phyloP scores from a whole-genome alignment of 2,888 invertebrate species.

The Onthophagus sagittarius region DNA sequence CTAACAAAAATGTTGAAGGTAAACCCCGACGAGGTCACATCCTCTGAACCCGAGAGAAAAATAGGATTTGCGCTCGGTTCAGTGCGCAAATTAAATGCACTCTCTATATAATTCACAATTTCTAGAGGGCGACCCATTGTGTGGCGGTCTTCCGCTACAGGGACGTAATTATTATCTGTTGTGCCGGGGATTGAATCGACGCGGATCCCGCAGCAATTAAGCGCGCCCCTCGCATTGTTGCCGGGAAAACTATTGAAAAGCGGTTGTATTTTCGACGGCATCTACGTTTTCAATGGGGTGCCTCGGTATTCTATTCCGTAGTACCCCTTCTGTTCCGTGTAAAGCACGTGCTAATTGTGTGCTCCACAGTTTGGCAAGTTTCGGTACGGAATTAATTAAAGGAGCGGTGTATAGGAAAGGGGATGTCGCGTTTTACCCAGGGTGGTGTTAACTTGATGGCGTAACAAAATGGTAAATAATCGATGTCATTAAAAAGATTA shows the following conservation, averaged over 20 bases:
- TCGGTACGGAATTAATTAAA: neutral
- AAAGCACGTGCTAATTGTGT: neutral
- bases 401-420: neutral
- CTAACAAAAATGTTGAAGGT: neutral
- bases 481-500: neutral
- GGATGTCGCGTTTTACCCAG: neutral
- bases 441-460: neutral
- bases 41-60: neutral
- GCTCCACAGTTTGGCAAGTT: neutral
- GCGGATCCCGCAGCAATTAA: conserved; percentile 7
- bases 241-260: neutral
- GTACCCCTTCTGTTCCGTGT: no score
- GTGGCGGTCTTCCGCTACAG: conserved; percentile 6
- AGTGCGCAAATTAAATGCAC: conserved; percentile 12
- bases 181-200: conserved; percentile 7
- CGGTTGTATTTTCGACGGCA: neutral
- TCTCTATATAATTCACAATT: conserved; percentile 13
- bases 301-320: neutral
- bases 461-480: neutral
- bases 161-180: conserved; percentile 12
- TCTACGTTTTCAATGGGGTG: neutral
- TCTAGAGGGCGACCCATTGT: conserved; percentile 11
- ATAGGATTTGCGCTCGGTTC: neutral
- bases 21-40: neutral
- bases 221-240: conserved; percentile 2